phyloP scores from a whole-genome alignment of 2,797 vertebrate species.

The Streptopelia turtur region DNA sequence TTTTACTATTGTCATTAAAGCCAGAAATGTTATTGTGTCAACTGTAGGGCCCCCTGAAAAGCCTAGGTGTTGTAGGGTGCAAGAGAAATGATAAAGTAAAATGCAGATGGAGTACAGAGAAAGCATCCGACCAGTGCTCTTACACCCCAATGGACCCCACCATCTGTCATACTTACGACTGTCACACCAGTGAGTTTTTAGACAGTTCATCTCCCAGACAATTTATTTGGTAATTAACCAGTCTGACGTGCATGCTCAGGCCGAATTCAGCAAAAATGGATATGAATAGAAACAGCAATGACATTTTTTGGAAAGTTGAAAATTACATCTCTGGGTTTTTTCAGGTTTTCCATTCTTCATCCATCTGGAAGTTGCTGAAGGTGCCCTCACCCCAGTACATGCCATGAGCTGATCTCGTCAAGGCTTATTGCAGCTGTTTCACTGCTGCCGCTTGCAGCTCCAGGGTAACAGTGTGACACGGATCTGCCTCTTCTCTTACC shows the following conservation, averaged over 20 bases:
- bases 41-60: neutral
- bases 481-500: neutral
- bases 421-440: neutral
- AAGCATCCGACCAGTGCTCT: neutral
- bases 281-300: neutral
- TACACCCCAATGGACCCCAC: neutral
- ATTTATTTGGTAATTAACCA: neutral
- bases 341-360: neutral
- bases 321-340: neutral
- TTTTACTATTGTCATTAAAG: neutral
- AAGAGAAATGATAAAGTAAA: neutral
- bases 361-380: neutral
- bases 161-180: neutral
- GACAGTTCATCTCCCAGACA: neutral
- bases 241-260: neutral
- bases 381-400: neutral
- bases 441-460: neutral
- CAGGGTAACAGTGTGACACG: accelerated
- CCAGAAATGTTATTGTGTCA: neutral
- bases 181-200: neutral
- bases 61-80: neutral
- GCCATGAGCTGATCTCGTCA: neutral
- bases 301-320: neutral
- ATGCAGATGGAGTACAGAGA: neutral
- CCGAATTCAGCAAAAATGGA: neutral